Percentiles rank a stretch among this genome's conserved stretches.
Evolutionary conservation across 2,888 invertebrate species (phyloP).

Genomic region (Trachelus iudaicus): DNA sequence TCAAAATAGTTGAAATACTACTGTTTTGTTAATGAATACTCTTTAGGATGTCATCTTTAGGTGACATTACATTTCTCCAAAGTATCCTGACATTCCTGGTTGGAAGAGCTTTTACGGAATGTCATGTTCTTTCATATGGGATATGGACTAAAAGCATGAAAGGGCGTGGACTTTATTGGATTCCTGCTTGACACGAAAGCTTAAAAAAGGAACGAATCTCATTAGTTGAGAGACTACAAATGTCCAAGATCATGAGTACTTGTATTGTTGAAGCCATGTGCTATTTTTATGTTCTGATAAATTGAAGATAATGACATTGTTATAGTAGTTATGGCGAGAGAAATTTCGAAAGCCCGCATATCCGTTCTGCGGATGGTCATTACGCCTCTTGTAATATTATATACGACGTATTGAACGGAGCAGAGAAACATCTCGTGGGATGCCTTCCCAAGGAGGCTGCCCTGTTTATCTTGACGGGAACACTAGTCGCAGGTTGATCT

Average conservation of each 20-base stretch:
- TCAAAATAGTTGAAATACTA: not conserved
- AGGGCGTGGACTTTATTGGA: not conserved
- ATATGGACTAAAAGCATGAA: not conserved
- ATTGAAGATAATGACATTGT: not conserved
- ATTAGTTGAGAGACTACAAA: not conserved
- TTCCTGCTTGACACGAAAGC: not conserved
- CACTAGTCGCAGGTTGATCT: constrained; percentile 35
- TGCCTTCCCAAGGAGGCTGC: not conserved
- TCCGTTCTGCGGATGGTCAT: not conserved
- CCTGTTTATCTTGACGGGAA: not conserved
- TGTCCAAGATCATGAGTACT: not conserved
- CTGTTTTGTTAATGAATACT: constrained; percentile 31
- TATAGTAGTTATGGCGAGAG: not conserved
- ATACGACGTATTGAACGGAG: not conserved
- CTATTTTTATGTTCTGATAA: not conserved
- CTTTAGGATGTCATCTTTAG: constrained; percentile 1
- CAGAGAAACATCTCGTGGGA: not conserved
- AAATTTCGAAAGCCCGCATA: not conserved
- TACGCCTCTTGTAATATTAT: not conserved
- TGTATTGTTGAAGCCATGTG: not conserved
- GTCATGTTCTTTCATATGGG: not conserved
- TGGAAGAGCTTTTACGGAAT: not conserved
- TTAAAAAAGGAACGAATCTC: not conserved
- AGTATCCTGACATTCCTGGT: not conserved
- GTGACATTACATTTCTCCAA: not conserved